Percentiles rank a stretch among this genome's conserved stretches.
Conservation (phyloP, 2,888 invertebrate genomes). For the Spialia ferax region DNA sequence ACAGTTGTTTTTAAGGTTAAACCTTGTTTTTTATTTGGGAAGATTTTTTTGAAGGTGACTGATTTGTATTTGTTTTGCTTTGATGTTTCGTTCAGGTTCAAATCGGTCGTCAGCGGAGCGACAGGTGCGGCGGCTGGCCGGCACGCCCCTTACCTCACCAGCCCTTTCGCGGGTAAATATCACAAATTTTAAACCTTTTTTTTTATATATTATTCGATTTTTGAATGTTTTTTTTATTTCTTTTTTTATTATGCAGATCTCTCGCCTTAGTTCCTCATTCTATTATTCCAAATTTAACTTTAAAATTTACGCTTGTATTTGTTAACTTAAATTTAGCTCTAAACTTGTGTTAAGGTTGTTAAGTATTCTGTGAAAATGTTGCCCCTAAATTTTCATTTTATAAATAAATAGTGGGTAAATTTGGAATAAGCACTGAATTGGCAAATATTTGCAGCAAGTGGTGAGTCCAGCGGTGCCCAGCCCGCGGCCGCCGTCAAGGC, state of each 20-base stretch:
- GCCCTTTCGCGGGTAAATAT: slow-evolving; percentile 70
- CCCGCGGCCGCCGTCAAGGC: slow-evolving; percentile 71
- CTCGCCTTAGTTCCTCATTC: not conserved
- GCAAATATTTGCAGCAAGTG: slow-evolving; percentile 64
- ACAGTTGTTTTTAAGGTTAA: no score
- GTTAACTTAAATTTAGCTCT: no score
- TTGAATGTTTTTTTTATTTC: not conserved
- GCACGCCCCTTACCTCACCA: slow-evolving; percentile 80
- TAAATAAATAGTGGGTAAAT: slow-evolving; percentile 9
- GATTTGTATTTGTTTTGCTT: not conserved
- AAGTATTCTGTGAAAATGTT: not conserved
- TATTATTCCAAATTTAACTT: slow-evolving; percentile 1
- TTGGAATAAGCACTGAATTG: slow-evolving; percentile 36
- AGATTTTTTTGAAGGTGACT: no score
- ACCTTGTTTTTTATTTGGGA: no score
- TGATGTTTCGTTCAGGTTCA: slow-evolving; percentile 74
- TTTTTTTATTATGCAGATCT: not conserved
- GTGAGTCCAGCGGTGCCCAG: slow-evolving; percentile 78
- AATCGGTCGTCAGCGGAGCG: slow-evolving; percentile 80
- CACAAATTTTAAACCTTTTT: not conserved
- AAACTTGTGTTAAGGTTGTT: no score
- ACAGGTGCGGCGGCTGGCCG: slow-evolving; percentile 69
- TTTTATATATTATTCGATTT: no score
- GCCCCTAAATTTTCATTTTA: not conserved
- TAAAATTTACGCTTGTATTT: not conserved